These are phyloP conservation scores for Phalacrocorax brasilianus DNA, from an alignment of 2,113 vertebrate genomes.

Conservation along the genomic window DNA sequence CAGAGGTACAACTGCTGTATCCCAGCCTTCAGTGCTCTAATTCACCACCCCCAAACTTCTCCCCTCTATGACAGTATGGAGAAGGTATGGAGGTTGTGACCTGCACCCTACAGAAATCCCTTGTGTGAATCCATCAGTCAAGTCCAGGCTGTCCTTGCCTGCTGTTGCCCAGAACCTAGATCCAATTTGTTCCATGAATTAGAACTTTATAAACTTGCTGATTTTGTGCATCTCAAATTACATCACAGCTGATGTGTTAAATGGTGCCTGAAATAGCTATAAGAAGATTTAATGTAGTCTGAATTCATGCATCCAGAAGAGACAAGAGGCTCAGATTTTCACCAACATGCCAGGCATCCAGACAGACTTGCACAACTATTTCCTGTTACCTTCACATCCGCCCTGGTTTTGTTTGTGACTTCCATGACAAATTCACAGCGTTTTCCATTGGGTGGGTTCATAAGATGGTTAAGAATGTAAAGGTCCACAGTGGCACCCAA, in stretches of 20 bases:
- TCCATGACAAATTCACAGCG: slow-evolving; percentile 98
- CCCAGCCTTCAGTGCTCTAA: neutral
- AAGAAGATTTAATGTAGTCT: neutral
- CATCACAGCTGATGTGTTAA: slow-evolving; percentile 12
- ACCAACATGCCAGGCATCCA: neutral
- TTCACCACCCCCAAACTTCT: neutral
- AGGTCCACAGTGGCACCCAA: slow-evolving; percentile 97
- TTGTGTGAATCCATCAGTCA: accelerated
- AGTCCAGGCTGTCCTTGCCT: neutral
- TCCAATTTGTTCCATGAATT: neutral
- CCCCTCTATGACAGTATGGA: neutral
- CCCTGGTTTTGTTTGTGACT: slow-evolving; percentile 96
- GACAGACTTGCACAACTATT: neutral
- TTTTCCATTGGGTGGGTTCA: slow-evolving; percentile 87
- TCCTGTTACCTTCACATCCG: slow-evolving; percentile 91
- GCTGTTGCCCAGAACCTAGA: neutral
- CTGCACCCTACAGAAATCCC: neutral
- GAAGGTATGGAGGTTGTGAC: neutral
- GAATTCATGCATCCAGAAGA: neutral
- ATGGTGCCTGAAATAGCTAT: neutral
- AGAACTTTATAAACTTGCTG: neutral
- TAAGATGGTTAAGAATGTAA: slow-evolving; percentile 93
- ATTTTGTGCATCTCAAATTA: slow-evolving; percentile 24
- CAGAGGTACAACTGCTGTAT: neutral
- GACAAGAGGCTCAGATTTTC: neutral